These are phyloP conservation scores for Stegostoma tigrinum DNA, from an alignment of 2,113 vertebrate species.

Conservation along the genomic window DNA sequence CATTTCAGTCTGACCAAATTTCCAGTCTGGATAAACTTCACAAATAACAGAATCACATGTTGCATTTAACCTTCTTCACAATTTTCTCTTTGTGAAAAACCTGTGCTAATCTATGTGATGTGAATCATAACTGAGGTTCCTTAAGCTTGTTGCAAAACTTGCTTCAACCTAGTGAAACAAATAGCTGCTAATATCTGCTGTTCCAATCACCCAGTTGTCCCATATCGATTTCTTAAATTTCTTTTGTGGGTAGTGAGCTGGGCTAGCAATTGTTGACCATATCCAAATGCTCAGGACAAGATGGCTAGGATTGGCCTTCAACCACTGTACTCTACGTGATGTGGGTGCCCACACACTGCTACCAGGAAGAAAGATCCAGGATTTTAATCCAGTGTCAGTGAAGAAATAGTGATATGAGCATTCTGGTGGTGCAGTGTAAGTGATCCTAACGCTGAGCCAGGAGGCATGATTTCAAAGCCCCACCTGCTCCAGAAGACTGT, in stretches of 20 bases:
- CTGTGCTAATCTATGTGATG: not conserved
- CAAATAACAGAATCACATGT: not conserved
- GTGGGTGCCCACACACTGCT: not conserved
- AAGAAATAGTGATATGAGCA: not conserved
- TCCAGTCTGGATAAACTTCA: not conserved
- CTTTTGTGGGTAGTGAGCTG: not conserved
- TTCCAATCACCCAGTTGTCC: not conserved
- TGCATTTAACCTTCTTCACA: not conserved
- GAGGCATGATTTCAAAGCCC: too few relatives aligned
- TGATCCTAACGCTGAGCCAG: too few relatives aligned
- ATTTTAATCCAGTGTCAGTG: not conserved
- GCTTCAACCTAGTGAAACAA: not conserved
- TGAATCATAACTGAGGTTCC: too few relatives aligned
- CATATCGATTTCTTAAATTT: not conserved
- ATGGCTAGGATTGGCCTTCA: not conserved
- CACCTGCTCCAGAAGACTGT: too few relatives aligned
- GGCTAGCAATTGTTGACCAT: not conserved
- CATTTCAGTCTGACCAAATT: not conserved
- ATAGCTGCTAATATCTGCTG: not conserved
- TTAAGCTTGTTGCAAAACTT: not conserved
- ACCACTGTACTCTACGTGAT: not conserved
- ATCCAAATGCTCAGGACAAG: not conserved
- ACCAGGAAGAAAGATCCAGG: not conserved
- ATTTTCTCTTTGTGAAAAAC: not conserved
- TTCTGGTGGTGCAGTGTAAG: too few relatives aligned